Evolutionary conservation across 1,140 invertebrate genomes (phyloP), one percentile per base, ranked within the genome.

Genomic region (Myzus persicae): DNA sequence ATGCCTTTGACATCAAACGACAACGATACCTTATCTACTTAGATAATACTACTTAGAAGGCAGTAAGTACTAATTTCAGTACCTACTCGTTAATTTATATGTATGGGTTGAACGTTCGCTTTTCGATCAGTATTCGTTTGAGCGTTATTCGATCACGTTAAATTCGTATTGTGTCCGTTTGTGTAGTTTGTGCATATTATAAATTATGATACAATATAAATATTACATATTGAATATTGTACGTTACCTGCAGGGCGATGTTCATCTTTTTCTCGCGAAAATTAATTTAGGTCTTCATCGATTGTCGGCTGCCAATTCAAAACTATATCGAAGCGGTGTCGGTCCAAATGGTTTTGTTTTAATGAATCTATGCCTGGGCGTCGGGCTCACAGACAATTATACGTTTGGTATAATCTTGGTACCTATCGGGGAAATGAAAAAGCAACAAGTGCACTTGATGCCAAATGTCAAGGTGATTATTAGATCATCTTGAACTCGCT

Each of bases 391-490:
- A 89, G 46, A 42, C 67, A 91, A 91, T 67, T 67, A 54, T 44
- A 90, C 11, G n/a, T 51, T 51, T 38, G 22, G n/a, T 51, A 24
- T 40, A 26, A 26, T 26, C 8, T 40, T 11, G 1, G 82, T 40
- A 84, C 38, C 38, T 40, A 84, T 8, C 38, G 42, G 31, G 44
- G 36, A 89, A 51, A 89, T 38, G 46, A 24, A 24, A 89, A 89
- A 36, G 36, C 44, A 48, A 38, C 20, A 38, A 89, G 87, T 89
- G 87, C 87, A 51, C 87, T 89, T 44, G 87, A 51, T 22, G 87
- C 54, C 59, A 91, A 91, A 91, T 91, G 90, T 91, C 90, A 91
- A 91, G 90, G 90, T 31, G 26, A 91, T 51, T 42, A 51, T 42
- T 67, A 67, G 26, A 91, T 91, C 90, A 42, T 91, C 90, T 91